Evolutionary conservation across 2,888 invertebrate species (phyloP).

Genomic region (Plemyria rubiginata): DNA sequence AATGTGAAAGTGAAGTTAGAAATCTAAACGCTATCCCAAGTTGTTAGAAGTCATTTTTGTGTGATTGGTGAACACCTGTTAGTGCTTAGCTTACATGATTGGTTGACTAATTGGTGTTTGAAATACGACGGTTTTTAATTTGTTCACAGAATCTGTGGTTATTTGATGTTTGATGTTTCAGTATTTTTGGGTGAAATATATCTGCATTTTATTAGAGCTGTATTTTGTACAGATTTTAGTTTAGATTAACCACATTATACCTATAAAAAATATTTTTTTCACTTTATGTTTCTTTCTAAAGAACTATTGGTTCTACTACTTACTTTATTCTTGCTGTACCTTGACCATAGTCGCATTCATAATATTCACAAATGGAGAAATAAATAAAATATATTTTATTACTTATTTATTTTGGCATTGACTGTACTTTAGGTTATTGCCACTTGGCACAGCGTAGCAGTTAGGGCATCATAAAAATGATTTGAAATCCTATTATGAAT

Average conservation of each 20-base stretch:
- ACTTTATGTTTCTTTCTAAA: too few relatives aligned
- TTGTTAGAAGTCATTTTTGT: constrained; percentile 8
- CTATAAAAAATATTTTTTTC: too few relatives aligned
- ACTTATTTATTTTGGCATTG: background rate
- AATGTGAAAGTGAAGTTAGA: constrained; percentile 23
- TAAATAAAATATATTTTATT: background rate
- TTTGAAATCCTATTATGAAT: too few relatives aligned
- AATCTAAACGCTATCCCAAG: constrained; percentile 27
- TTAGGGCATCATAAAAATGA: background rate
- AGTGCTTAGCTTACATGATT: constrained; percentile 39
- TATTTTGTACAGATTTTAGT: too few relatives aligned
- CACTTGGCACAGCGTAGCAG: background rate
- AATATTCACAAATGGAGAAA: background rate
- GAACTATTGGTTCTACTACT: too few relatives aligned
- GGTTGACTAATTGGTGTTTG: constrained; percentile 45
- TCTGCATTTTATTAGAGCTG: background rate
- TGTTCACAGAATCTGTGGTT: constrained; percentile 38
- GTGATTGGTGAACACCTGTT: constrained; percentile 26
- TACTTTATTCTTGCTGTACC: too few relatives aligned
- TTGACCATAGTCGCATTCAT: too few relatives aligned
- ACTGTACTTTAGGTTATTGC: background rate
- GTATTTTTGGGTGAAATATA: background rate
- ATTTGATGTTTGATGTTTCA: constrained; percentile 9
- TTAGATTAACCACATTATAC: too few relatives aligned
- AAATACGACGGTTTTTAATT: constrained; percentile 54